Conservation (phyloP, 2,797 vertebrate species). For the Phrynocephalus vlangalii region DNA sequence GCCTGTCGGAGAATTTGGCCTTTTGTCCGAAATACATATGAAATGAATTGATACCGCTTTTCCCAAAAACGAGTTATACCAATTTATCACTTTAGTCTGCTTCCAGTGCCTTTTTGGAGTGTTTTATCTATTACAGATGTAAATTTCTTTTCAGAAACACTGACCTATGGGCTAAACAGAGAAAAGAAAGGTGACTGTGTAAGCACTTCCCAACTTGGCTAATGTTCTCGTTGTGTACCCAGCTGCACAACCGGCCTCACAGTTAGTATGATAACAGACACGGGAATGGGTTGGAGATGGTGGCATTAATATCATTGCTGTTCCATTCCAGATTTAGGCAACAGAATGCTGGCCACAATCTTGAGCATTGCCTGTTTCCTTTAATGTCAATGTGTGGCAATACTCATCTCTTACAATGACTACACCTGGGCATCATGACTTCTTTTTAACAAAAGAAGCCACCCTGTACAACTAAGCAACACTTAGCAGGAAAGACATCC, state of each 20-base stretch:
- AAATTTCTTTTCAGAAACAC: neutral
- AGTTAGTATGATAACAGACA: too few species aligned
- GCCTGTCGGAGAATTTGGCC: neutral
- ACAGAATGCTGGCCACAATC: neutral
- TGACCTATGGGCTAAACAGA: too few species aligned
- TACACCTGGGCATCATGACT: neutral
- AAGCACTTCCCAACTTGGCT: too few species aligned
- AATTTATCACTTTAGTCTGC: conserved; percentile 19
- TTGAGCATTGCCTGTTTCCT: neutral
- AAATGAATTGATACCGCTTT: conserved; percentile 42
- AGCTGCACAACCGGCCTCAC: too few species aligned
- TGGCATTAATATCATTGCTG: too few species aligned
- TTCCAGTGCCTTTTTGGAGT: neutral
- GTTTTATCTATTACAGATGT: neutral
- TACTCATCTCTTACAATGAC: neutral
- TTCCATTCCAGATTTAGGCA: too few species aligned
- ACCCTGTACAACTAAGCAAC: neutral
- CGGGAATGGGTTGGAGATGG: too few species aligned
- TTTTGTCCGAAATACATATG: neutral
- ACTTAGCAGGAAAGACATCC: neutral
- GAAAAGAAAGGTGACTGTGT: too few species aligned
- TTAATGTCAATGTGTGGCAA: neutral
- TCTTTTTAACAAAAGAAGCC: neutral
- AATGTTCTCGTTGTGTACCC: too few species aligned
- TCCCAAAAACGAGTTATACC: conserved; percentile 39